A percentile compares a stretch with the other conserved stretches of the same genome.
Conservation (phyloP, 2,797 vertebrate species). For the Malacoraja senta region DNA sequence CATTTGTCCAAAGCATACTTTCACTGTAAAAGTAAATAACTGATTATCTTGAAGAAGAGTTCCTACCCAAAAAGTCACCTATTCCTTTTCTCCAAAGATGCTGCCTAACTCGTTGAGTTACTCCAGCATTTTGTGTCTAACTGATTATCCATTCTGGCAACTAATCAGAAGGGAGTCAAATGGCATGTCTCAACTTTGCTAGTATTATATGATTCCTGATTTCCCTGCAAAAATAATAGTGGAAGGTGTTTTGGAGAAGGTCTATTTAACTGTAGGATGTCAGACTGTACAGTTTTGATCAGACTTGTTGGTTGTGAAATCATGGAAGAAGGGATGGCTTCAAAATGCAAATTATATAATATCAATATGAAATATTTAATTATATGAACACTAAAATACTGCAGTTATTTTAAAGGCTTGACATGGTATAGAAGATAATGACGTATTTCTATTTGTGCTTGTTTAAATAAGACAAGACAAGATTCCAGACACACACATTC, state of each 20-base stretch:
- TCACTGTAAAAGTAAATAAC: fast-evolving
- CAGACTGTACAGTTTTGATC: not conserved
- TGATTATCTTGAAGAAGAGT: no score
- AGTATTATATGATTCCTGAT: not conserved
- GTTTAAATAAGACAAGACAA: not conserved
- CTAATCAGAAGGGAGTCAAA: not conserved
- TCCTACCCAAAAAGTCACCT: no score
- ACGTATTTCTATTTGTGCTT: not conserved
- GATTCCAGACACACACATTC: no score
- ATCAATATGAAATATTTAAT: not conserved
- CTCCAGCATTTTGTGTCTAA: no score
- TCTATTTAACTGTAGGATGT: no score
- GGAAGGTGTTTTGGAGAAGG: not conserved
- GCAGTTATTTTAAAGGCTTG: not conserved
- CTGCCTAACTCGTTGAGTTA: no score
- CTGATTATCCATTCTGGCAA: constrained; percentile 42
- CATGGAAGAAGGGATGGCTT: not conserved
- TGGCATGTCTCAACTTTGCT: not conserved
- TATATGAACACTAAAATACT: not conserved
- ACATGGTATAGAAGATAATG: not conserved
- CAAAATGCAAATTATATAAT: not conserved
- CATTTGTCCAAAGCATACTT: not conserved
- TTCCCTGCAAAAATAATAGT: not conserved
- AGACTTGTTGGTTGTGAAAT: not conserved
- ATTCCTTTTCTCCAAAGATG: no score